phyloP scores from a whole-genome alignment of 2,797 vertebrate genomes.

The Clarias laeviceps region DNA sequence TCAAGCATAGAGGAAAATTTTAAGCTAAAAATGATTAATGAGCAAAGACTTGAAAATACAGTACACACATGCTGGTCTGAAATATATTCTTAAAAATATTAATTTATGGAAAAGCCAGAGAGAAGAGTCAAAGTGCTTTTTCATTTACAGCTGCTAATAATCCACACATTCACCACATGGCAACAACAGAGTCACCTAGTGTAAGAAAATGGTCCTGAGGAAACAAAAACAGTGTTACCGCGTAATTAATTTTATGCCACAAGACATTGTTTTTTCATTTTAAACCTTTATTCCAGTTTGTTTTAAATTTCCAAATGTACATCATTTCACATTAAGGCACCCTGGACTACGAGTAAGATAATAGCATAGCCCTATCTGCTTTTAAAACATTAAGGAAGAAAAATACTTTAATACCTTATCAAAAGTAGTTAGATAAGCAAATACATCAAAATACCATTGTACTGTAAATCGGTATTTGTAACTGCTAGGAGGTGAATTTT shows the following conservation, averaged over 20 bases:
- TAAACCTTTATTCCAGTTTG: constrained; percentile 65
- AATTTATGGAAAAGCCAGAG: not conserved
- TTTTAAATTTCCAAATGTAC: constrained; percentile 75
- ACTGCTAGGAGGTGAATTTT: not conserved
- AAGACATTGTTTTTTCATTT: not conserved
- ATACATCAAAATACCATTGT: constrained; percentile 8
- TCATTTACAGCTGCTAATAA: not conserved
- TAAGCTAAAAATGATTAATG: not conserved
- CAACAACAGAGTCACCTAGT: not conserved
- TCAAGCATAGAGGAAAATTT: not conserved
- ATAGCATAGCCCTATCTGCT: constrained; percentile 48
- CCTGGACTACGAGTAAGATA: constrained; percentile 57
- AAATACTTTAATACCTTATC: constrained; percentile 62
- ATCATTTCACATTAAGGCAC: constrained; percentile 70
- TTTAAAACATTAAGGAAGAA: constrained; percentile 61
- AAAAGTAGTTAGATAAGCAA: constrained; percentile 63
- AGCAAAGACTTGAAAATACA: not conserved
- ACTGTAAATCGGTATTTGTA: not conserved
- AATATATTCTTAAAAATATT: not conserved
- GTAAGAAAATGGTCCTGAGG: not conserved
- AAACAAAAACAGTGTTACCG: not conserved
- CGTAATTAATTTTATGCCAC: not conserved
- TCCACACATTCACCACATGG: constrained; percentile 1
- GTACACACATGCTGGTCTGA: not conserved
- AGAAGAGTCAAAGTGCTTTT: not conserved